phyloP scores from a whole-genome alignment of 1,140 invertebrate genomes.

The Trypoxylus dichotomus region DNA sequence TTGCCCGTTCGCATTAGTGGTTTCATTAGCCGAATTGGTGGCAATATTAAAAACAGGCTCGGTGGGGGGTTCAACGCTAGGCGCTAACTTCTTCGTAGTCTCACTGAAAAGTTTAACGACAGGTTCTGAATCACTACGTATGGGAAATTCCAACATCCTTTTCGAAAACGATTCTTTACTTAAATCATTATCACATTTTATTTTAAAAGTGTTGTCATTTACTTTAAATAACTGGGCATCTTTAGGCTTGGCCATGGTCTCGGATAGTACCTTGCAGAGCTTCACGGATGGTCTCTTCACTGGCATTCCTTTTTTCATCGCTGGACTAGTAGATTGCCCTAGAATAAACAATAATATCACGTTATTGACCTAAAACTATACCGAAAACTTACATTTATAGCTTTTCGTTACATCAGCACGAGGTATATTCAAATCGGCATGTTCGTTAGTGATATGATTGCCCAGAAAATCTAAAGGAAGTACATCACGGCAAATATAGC shows the following conservation, averaged over 20 bases:
- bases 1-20: background rate
- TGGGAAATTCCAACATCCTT: slow-evolving; percentile 3
- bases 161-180: slow-evolving; percentile 11
- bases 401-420: slow-evolving; percentile 10
- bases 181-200: slow-evolving; percentile 10
- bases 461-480: slow-evolving; percentile 26
- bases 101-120: background rate
- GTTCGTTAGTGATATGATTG: slow-evolving; percentile 24
- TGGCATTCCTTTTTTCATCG: background rate
- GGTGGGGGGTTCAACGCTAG: background rate
- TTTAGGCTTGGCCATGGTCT: slow-evolving; percentile 19
- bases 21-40: background rate
- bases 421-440: slow-evolving; percentile 18
- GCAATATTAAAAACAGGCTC: slow-evolving; percentile 9
- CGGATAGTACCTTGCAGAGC: slow-evolving; percentile 21
- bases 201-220: slow-evolving; percentile 15
- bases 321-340: slow-evolving; percentile 4
- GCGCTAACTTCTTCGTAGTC: background rate
- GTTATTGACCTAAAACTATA: background rate
- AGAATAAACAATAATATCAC: background rate
- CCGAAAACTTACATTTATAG: slow-evolving; percentile 17
- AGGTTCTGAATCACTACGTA: background rate
- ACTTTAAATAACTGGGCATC: slow-evolving; percentile 23
- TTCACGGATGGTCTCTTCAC: slow-evolving; percentile 20
- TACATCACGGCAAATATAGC: slow-evolving; percentile 31